These are phyloP conservation scores for Atlantisia rogersi DNA, from an alignment of 2,113 vertebrate genomes.

Conservation along the genomic window DNA sequence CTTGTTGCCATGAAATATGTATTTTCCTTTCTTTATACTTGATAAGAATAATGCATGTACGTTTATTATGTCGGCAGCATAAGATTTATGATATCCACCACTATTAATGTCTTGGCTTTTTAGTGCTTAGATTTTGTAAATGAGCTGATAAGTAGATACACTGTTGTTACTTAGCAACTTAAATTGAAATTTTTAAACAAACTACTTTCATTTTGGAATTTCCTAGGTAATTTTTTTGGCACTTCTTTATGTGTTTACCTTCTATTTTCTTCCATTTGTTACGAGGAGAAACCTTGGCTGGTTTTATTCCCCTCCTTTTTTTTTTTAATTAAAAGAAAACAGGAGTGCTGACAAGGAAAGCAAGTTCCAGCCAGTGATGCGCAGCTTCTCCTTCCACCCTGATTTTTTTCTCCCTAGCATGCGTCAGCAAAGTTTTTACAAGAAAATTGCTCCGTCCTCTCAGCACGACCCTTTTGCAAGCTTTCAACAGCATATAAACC, in stretches of 20 bases:
- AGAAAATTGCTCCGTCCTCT: not conserved
- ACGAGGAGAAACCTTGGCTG: not conserved
- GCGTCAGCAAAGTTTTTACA: conserved; percentile 53
- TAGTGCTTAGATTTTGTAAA: conserved; percentile 42
- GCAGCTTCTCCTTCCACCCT: not conserved
- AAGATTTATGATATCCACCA: conserved; percentile 47
- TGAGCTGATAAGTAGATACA: conserved; percentile 47
- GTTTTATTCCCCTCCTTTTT: accelerated
- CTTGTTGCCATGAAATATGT: conserved; percentile 64
- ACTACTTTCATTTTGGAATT: conserved; percentile 34
- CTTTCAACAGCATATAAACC: conserved; percentile 65
- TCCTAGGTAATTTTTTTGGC: conserved; percentile 5
- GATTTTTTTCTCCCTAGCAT: not conserved
- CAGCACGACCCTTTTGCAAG: not conserved
- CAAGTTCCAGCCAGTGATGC: not conserved
- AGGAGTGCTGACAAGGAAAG: not conserved
- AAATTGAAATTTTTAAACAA: conserved; percentile 38
- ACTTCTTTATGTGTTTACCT: not conserved
- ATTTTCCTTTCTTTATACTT: conserved; percentile 63
- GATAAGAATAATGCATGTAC: conserved; percentile 52
- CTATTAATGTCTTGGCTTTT: conserved; percentile 45
- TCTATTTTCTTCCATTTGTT: not conserved
- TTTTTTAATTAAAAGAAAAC: not conserved
- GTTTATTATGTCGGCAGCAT: not conserved
- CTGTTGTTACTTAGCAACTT: conserved; percentile 39